Base-by-base conservation (phyloP, 2,888 invertebrate genomes). In the Argynnis bischoffii region DNA sequence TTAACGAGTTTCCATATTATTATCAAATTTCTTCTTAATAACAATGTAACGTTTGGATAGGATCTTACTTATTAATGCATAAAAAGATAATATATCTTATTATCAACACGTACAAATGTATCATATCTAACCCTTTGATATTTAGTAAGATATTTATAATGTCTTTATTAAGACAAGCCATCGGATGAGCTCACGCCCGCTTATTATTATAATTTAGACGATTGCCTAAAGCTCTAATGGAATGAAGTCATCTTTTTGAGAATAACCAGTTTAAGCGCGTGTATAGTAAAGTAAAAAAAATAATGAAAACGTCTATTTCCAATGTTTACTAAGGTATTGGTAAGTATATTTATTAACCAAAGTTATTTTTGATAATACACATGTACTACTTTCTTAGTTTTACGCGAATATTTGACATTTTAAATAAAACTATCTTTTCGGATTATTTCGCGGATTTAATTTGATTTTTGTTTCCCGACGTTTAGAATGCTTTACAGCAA, bases 191-290 rank as follows among this genome's bases (percentile, higher is more conserved):
- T 89, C 89, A 88, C 90, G 87, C 90, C 89, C 91, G 88, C 87
- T 92, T 92, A 92, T 92, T 92, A 92, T 90, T 88, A 88, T 92
- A 92, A 92, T 92, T 89, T 90, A 92, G 90, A 90, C 89, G 89
- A 87, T 83, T 90, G 90, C 90, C 91, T 83, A 89, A 89, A 92
- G 90, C 88, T 82, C 79, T 79, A 81, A 76, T 77, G 77, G 84
- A 89, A 92, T 92, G 89, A 92, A 92, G 92, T 90, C 92, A 91
- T 92, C 89, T 82, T 76, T 75, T 77, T 77, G 75, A 77, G 77
- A 78, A 78, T 80, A 80, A 78, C 78, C 77, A 76, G 78, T 81
- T 78, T 71, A 18, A 35, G 47, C 48, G 48, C 54, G 60, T 61
- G 59, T 66, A 61, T 55, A 48, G 35, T 54, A 55, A 55, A 63